A percentile compares a stretch with the other conserved stretches of the same genome.
Conservation (phyloP, 2,797 vertebrate genomes). For the Falco naumanni region DNA sequence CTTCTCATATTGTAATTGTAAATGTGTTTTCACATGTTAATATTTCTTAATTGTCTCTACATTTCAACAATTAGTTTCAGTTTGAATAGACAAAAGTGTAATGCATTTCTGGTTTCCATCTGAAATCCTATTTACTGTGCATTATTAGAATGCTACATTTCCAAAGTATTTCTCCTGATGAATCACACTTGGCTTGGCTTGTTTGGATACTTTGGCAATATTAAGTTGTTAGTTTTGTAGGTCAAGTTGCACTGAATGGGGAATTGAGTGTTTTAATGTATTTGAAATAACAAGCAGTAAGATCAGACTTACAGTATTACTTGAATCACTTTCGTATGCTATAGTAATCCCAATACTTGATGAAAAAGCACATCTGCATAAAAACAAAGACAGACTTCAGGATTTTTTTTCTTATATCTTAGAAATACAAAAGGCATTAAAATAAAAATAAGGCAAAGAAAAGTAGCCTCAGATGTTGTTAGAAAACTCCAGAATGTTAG, state of each 20-base stretch:
- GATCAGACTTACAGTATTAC: neutral
- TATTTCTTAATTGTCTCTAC: neutral
- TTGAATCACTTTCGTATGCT: neutral
- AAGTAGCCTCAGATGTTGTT: neutral
- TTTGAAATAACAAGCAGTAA: neutral
- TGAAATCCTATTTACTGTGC: neutral
- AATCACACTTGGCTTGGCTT: neutral
- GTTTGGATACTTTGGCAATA: neutral
- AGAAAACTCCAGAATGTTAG: neutral
- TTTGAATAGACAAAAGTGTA: neutral
- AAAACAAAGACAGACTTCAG: neutral
- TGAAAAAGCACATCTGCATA: neutral
- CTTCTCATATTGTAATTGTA: neutral
- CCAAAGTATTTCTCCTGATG: neutral
- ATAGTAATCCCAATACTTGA: neutral
- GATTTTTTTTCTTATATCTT: neutral
- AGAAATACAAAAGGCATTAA: neutral
- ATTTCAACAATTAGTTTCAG: neutral
- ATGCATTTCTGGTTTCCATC: slow-evolving; percentile 4
- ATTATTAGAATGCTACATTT: slow-evolving; percentile 20
- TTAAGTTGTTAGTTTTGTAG: slow-evolving; percentile 5
- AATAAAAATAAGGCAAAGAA: neutral
- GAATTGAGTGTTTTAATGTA: neutral
- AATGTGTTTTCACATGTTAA: neutral
- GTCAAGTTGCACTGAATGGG: neutral